Conservation (phyloP, 30 jellyfish, hydroid and myxozoan species). For the Hydractinia symbiolongicarpus region DNA sequence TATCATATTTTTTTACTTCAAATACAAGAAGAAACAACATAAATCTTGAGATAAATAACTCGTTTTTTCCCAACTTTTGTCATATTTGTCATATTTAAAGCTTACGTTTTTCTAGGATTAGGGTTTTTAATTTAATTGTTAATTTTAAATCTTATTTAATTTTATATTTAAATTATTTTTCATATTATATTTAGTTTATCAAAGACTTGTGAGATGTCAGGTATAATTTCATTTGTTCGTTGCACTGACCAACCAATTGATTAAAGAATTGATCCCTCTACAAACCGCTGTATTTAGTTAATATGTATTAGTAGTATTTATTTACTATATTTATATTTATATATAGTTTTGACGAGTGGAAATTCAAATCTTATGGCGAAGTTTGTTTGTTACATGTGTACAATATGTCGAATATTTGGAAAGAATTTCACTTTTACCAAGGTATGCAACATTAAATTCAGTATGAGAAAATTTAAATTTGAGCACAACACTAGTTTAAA, state of each 20-base stretch:
- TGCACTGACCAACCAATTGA: not conserved
- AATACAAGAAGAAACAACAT: no score
- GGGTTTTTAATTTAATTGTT: no score
- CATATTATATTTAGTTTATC: slow-evolving; percentile 34
- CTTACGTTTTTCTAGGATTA: no score
- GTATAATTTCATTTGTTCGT: slow-evolving; percentile 8
- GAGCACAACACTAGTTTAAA: no score
- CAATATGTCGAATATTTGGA: slow-evolving; percentile 76
- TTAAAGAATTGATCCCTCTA: not conserved
- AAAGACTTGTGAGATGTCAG: slow-evolving; percentile 58
- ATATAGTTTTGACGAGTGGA: not conserved
- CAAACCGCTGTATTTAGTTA: no score
- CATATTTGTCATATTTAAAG: no score
- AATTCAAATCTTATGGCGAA: slow-evolving; percentile 34
- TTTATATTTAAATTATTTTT: not conserved
- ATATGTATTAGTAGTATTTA: not conserved
- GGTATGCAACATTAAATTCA: slow-evolving; percentile 17
- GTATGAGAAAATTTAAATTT: no score
- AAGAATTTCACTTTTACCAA: slow-evolving; percentile 47
- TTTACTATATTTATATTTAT: not conserved
- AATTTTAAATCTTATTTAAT: not conserved
- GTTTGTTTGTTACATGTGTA: slow-evolving; percentile 79
- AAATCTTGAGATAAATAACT: no score
- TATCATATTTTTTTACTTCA: no score
- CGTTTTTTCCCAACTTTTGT: no score